A percentile compares a stretch with the other conserved stretches of the same genome.
phyloP scores from a whole-genome alignment of 2,113 vertebrate genomes.

The Corydoras sp. region DNA sequence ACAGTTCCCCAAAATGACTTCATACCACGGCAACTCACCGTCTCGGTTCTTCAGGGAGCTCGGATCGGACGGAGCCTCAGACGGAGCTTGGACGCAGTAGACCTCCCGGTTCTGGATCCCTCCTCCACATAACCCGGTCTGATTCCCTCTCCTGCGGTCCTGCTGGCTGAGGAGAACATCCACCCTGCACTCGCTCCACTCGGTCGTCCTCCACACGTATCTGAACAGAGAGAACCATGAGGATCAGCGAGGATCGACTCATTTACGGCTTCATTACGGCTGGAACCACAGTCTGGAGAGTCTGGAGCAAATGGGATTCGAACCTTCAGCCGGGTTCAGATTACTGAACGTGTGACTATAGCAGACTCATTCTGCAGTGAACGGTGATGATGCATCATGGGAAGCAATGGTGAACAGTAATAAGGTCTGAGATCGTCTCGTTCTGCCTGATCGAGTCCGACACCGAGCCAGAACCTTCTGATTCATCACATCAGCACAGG shows the following conservation, averaged over 20 bases:
- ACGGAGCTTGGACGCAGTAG: conserved; percentile 80
- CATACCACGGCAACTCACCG: conserved; percentile 62
- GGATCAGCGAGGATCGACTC: too few species aligned
- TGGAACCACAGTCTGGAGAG: too few species aligned
- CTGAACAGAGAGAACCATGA: conserved; percentile 50
- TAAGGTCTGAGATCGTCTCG: too few species aligned
- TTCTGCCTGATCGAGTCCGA: too few species aligned
- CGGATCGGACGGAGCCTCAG: conserved; percentile 66
- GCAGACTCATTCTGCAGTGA: too few species aligned
- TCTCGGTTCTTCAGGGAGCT: conserved; percentile 77
- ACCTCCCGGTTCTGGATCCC: conserved; percentile 83
- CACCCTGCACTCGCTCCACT: conserved; percentile 90
- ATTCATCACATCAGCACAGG: conserved; percentile 17
- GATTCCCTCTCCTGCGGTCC: conserved; percentile 87
- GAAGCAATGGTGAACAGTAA: not conserved
- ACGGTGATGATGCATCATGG: not conserved
- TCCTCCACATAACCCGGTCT: conserved; percentile 86
- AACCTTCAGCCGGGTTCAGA: too few species aligned
- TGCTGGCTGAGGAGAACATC: conserved; percentile 90
- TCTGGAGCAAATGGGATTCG: too few species aligned
- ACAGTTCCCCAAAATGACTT: too few species aligned
- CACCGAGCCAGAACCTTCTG: not conserved
- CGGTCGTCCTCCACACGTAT: conserved; percentile 83
- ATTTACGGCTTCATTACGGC: too few species aligned
- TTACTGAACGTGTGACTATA: too few species aligned